Base-by-base conservation (phyloP, 2,888 invertebrate species). In the Campopleginae sp. region DNA sequence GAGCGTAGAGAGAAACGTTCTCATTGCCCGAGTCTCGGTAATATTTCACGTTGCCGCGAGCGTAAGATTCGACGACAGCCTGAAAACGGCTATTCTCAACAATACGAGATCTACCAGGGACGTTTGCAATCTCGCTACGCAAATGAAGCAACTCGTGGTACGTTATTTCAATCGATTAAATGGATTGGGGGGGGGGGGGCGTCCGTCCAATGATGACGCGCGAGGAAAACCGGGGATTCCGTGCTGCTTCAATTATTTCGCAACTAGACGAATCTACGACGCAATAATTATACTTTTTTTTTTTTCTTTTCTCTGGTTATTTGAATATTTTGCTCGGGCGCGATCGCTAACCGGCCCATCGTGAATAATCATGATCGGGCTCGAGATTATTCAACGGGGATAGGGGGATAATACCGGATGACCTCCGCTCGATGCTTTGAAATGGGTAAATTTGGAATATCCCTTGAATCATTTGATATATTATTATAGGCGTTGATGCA, bases 21-120 rank as follows among this genome's bases (percentile, higher is more conserved):
- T 95, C 75, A 93, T 93, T 84, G 93, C 94, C 83, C 94, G 94
- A 88, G 95, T 96, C 23, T 94, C 96, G 84, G 94, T 96, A 86
- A 95, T 96, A 33, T 95, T 95, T 89, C 95, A 96, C 90, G 94
- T 95, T 61, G 96, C 96, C 0, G 96, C 96, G 6, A 95, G 95
- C 38, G 95, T 96, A 4, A 96, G 97, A 89, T 98, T 98, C 91
- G 97, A 98, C 89, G 98, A 98, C 91, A 94, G 96, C 0, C 92
- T 98, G 2, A 95, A 95, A 86, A 94, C 94, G 58, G 96, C 97
- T 0, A 94, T 96, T 0, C 92, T 95, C 4, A 89, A 96, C 87
- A 97, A 97, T 83, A 95, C 96, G 0, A 94, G 96, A 74, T 96
- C 96, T 0, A 96, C 97, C 0, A 94, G 95, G 58, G 96, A 97